phyloP scores from a whole-genome alignment of 2,113 vertebrate genomes.

The Motacilla alba region DNA sequence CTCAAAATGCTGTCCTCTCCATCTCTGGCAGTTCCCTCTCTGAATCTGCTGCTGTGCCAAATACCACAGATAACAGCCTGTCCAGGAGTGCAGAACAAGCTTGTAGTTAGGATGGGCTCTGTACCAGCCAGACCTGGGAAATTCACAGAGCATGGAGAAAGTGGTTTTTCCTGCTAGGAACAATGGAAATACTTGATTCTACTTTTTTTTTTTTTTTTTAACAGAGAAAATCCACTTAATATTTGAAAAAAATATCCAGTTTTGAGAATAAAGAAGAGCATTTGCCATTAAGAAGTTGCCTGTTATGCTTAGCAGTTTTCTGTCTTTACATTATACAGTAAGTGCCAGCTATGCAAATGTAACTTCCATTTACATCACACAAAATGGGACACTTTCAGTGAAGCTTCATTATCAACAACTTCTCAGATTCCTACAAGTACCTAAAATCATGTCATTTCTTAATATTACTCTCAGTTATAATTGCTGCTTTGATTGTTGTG shows the following conservation, averaged over 20 bases:
- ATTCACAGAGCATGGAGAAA: background rate
- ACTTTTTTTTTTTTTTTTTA: background rate
- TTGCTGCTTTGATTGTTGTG: background rate
- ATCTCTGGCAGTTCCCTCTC: background rate
- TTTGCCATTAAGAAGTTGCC: background rate
- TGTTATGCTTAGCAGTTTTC: background rate
- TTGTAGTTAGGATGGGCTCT: background rate
- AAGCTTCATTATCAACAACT: background rate
- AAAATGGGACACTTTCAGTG: background rate
- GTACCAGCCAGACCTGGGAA: background rate
- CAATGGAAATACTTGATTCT: background rate
- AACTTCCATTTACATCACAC: background rate
- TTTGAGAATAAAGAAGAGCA: background rate
- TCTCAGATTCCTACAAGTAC: background rate
- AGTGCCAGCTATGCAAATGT: background rate
- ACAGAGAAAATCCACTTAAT: background rate
- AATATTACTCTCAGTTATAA: background rate
- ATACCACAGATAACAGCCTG: background rate
- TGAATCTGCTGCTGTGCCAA: background rate
- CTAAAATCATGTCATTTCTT: background rate
- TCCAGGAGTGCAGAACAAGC: fast-evolving
- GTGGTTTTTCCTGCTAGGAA: background rate
- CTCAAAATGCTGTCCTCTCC: background rate
- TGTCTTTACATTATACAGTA: background rate
- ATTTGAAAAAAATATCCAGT: background rate